Percentiles rank a stretch among this genome's conserved stretches.
phyloP scores from a whole-genome alignment of 2,113 vertebrate genomes.

The Prietella phreatophila region DNA sequence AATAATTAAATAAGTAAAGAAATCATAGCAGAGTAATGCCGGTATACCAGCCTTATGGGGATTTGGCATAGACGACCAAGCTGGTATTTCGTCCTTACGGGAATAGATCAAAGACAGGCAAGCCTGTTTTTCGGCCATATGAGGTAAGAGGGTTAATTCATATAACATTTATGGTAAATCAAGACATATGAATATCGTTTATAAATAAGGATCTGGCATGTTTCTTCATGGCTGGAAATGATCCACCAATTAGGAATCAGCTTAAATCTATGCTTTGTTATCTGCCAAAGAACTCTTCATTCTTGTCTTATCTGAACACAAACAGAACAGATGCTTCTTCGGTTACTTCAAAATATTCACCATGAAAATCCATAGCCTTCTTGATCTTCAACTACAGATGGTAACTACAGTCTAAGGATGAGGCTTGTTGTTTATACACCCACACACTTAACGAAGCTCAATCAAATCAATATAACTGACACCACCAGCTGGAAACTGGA shows the following conservation, averaged over 20 bases:
- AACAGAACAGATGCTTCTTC: constrained; percentile 27
- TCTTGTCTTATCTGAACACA: neutral
- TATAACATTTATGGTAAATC: neutral
- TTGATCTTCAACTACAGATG: neutral
- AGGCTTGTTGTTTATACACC: constrained; percentile 33
- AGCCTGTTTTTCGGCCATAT: too few relatives aligned
- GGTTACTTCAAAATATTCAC: constrained; percentile 21
- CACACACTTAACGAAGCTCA: constrained; percentile 19
- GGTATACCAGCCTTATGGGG: too few relatives aligned
- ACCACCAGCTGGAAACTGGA: constrained; percentile 14
- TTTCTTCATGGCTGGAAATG: neutral
- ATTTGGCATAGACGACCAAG: too few relatives aligned
- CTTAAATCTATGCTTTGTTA: neutral
- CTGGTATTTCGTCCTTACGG: too few relatives aligned
- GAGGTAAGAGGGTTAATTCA: too few relatives aligned
- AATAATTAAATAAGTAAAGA: too few relatives aligned
- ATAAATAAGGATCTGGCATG: neutral
- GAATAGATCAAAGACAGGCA: too few relatives aligned
- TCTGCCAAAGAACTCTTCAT: neutral
- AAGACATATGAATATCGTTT: neutral
- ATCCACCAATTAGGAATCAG: neutral
- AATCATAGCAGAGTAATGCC: too few relatives aligned
- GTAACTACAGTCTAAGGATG: constrained; percentile 20
- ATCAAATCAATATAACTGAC: constrained; percentile 43
- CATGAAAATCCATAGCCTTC: constrained; percentile 15